Percentiles rank a stretch among this genome's conserved stretches.
Evolutionary conservation across 2,888 invertebrate genomes (phyloP).

Genomic region (Cynaeus angustus): DNA sequence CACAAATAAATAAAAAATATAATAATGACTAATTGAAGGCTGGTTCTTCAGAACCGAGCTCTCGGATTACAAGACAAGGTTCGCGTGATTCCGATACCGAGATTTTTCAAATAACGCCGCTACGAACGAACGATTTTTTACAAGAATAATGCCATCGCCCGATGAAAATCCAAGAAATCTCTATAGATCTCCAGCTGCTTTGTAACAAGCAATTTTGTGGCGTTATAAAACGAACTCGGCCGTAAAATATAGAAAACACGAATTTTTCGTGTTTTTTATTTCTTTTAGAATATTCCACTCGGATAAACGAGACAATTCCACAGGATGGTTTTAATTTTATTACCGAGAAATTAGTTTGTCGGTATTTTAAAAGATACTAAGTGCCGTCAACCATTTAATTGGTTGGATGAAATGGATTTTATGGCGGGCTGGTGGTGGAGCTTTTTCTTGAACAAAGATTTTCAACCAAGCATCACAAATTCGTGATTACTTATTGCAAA

Average conservation of each 20-base stretch:
- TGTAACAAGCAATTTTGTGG: slow-evolving; percentile 29
- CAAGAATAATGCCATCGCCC: slow-evolving; percentile 13
- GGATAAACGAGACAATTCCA: slow-evolving; percentile 12
- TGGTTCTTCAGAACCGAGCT: slow-evolving; percentile 53
- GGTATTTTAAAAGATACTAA: slow-evolving; percentile 42
- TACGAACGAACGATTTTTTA: slow-evolving; percentile 11
- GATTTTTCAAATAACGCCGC: slow-evolving; percentile 24
- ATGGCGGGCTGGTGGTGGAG: slow-evolving; percentile 16
- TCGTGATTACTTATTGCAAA: neutral
- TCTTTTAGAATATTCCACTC: slow-evolving; percentile 23
- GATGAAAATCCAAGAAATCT: slow-evolving; percentile 49
- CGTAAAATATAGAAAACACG: slow-evolving; percentile 33
- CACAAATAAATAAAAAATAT: slow-evolving; percentile 61
- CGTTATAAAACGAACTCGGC: slow-evolving; percentile 18
- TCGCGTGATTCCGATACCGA: slow-evolving; percentile 21
- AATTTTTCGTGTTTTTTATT: slow-evolving; percentile 22
- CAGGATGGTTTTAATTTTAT: slow-evolving; percentile 35
- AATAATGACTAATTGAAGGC: slow-evolving; percentile 63
- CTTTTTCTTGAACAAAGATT: neutral
- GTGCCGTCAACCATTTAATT: slow-evolving; percentile 42
- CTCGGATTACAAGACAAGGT: slow-evolving; percentile 13
- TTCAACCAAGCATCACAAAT: neutral
- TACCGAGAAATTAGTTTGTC: slow-evolving; percentile 43
- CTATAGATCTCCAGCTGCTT: slow-evolving; percentile 34
- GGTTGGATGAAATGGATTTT: slow-evolving; percentile 32